phyloP scores from a whole-genome alignment of 2,888 invertebrate genomes.

The Lobophora halterata region DNA sequence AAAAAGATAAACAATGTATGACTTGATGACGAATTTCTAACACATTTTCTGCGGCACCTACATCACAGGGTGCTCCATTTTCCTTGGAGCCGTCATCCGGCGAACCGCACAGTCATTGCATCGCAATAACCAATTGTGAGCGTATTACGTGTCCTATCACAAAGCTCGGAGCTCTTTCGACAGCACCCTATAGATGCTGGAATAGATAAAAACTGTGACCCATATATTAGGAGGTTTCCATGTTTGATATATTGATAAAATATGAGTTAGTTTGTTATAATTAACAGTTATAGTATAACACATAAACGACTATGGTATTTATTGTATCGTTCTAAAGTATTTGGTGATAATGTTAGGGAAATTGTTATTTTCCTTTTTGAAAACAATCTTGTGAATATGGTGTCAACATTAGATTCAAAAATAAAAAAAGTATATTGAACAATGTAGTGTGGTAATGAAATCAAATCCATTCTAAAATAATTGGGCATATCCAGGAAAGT shows the following conservation, averaged over 20 bases:
- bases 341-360: no score
- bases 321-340: no score
- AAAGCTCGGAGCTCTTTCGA: constrained; percentile 64
- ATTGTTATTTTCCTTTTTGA: no score
- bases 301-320: no score
- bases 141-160: constrained; percentile 77
- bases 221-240: not conserved
- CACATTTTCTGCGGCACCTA: constrained; percentile 15
- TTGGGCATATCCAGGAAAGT: constrained; percentile 38
- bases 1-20: no score
- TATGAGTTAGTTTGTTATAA: not conserved
- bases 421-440: no score
- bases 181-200: constrained; percentile 39
- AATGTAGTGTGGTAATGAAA: no score
- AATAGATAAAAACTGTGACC: constrained; percentile 27
- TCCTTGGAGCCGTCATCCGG: constrained; percentile 48
- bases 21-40: constrained; percentile 15
- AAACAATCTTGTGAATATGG: no score
- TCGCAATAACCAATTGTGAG: constrained; percentile 81
- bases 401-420: no score
- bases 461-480: no score
- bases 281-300: no score
- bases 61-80: constrained; percentile 51
- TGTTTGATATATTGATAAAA: no score
- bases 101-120: constrained; percentile 77